Conservation (phyloP, 2,113 vertebrate genomes). For the Paramormyrops kingsleyae region DNA sequence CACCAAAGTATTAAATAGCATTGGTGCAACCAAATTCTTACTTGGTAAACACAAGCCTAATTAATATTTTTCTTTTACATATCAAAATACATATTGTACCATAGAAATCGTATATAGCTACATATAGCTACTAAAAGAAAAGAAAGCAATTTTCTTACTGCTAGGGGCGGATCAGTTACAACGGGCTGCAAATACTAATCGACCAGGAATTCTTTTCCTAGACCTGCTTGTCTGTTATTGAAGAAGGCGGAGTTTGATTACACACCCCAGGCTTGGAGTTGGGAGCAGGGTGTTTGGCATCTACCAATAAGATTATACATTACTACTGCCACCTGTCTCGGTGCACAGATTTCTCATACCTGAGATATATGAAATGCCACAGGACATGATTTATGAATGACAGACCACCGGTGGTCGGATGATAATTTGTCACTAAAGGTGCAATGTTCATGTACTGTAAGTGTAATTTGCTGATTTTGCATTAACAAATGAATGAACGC, state of each 20-base stretch:
- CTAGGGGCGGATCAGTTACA: neutral
- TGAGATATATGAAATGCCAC: conserved; percentile 42
- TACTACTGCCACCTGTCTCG: neutral
- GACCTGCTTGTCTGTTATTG: neutral
- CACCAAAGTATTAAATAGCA: neutral
- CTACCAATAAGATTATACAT: conserved; percentile 41
- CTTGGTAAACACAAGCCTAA: neutral
- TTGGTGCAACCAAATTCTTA: neutral
- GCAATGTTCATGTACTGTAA: conserved; percentile 17
- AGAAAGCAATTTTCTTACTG: neutral
- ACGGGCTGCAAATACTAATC: neutral
- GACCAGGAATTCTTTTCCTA: neutral
- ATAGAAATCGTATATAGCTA: neutral
- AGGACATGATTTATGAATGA: conserved; percentile 55
- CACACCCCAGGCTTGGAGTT: conserved; percentile 31
- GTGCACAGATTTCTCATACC: conserved; percentile 45
- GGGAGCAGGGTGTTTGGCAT: conserved; percentile 40
- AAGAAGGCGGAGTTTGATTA: conserved; percentile 34
- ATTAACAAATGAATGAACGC: neutral
- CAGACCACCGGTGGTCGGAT: conserved; percentile 38
- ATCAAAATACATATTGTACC: neutral
- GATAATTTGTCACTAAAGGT: conserved; percentile 41
- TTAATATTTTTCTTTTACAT: neutral
- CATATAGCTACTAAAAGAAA: neutral
- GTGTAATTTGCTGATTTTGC: conserved; percentile 2